phyloP scores from a whole-genome alignment of 1,140 invertebrate species.

The Cotesia chilonis region DNA sequence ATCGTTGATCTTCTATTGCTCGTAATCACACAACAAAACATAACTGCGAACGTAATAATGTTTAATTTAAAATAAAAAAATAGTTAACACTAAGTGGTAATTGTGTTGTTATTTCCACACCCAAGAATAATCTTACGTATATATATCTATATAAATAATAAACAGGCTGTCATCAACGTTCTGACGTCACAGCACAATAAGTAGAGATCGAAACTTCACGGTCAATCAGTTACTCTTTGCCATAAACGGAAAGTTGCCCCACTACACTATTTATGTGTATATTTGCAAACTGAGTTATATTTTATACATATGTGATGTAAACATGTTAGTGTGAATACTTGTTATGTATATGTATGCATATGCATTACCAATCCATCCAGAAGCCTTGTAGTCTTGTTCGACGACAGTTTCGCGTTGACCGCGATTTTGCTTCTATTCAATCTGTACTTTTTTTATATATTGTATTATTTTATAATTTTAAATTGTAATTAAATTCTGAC shows the following conservation, averaged over 20 bases:
- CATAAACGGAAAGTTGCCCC: constrained; percentile 2
- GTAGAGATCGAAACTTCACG: constrained; percentile 4
- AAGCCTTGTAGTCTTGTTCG: constrained; percentile 8
- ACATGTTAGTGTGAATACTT: background rate
- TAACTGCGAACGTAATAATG: too few species aligned
- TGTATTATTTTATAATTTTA: background rate
- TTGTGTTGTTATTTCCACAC: too few species aligned
- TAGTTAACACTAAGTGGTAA: too few species aligned
- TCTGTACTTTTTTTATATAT: constrained; percentile 6
- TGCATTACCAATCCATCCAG: too few species aligned
- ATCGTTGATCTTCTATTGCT: too few species aligned
- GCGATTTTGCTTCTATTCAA: background rate
- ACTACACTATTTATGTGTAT: background rate
- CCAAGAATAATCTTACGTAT: background rate
- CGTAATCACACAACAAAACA: too few species aligned
- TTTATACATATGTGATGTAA: background rate
- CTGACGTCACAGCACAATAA: background rate
- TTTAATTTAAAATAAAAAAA: too few species aligned
- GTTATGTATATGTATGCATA: too few species aligned
- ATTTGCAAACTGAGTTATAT: background rate
- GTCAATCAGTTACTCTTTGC: constrained; percentile 5
- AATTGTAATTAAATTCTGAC: background rate
- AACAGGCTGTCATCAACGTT: background rate
- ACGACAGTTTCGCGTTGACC: constrained; percentile 3
- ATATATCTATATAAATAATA: background rate